Conservation (phyloP, 2,797 vertebrate genomes). For the Amblyopsis hoosieri region DNA sequence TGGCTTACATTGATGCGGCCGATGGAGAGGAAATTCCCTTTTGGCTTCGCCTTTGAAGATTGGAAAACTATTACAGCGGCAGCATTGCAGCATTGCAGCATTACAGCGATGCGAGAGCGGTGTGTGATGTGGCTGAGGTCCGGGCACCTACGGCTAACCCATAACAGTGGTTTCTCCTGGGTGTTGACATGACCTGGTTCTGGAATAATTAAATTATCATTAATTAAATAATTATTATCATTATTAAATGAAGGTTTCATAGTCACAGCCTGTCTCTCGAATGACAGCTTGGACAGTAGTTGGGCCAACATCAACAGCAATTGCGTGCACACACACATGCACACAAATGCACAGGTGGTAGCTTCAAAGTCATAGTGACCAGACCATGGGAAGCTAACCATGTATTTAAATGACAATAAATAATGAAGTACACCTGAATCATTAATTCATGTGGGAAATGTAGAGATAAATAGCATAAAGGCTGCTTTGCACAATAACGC, state of each 20-base stretch:
- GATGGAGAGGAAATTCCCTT: conserved; percentile 57
- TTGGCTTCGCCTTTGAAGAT: conserved; percentile 40
- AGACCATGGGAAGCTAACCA: conserved; percentile 55
- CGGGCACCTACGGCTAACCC: conserved; percentile 33
- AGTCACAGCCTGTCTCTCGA: conserved; percentile 16
- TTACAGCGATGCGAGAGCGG: conserved; percentile 39
- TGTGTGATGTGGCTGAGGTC: conserved; percentile 54
- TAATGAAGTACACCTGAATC: conserved; percentile 69
- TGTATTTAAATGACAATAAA: conserved; percentile 67
- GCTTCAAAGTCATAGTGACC: conserved; percentile 52
- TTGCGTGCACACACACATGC: conserved; percentile 1
- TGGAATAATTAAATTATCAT: conserved; percentile 65
- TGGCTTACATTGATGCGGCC: conserved; percentile 37
- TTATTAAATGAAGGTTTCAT: conserved; percentile 68
- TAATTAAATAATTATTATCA: not conserved
- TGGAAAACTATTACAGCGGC: conserved; percentile 56
- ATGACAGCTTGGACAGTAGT: conserved; percentile 61
- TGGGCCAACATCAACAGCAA: conserved; percentile 25
- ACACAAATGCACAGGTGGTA: conserved; percentile 54
- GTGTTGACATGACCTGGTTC: conserved; percentile 56
- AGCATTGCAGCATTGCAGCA: conserved; percentile 19
- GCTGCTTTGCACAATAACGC: conserved; percentile 27
- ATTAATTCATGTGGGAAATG: conserved; percentile 73
- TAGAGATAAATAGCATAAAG: conserved; percentile 60
- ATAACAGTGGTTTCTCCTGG: conserved; percentile 46